Percentiles rank a stretch among this genome's conserved stretches.
Evolutionary conservation across 2,113 vertebrate genomes (phyloP).

Genomic region (Pelmatolapia mariae): DNA sequence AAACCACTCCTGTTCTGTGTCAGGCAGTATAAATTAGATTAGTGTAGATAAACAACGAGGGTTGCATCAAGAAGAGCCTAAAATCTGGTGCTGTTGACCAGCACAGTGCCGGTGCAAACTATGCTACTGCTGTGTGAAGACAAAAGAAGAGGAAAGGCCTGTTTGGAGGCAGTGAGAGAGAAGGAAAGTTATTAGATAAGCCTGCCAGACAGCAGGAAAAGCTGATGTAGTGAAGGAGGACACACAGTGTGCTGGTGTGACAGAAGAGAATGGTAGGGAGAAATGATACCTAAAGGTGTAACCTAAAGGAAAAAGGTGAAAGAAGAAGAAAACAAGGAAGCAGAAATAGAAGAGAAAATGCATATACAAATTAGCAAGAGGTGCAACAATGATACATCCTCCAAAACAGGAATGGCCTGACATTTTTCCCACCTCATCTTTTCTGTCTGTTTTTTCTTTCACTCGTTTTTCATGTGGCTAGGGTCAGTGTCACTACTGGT

Average conservation of each 20-base stretch:
- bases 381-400: neutral
- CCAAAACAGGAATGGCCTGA: neutral
- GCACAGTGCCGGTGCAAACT: neutral
- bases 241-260: neutral
- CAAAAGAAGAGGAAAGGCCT: neutral
- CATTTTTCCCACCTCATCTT: neutral
- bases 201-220: neutral
- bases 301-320: neutral
- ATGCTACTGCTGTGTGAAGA: neutral
- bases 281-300: neutral
- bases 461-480: neutral
- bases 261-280: neutral
- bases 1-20: neutral
- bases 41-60: neutral
- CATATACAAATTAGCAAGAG: neutral
- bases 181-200: neutral
- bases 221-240: neutral
- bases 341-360: neutral
- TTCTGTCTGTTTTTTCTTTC: rapidly evolving
- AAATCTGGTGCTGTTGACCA: neutral
- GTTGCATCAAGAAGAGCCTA: neutral
- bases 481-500: neutral
- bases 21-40: neutral
- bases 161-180: neutral
- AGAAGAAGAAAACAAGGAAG: neutral